Percentiles rank a stretch among this genome's conserved stretches.
Conservation (phyloP, 64 coral and sea anemone genomes). For the Acropora yongei region DNA sequence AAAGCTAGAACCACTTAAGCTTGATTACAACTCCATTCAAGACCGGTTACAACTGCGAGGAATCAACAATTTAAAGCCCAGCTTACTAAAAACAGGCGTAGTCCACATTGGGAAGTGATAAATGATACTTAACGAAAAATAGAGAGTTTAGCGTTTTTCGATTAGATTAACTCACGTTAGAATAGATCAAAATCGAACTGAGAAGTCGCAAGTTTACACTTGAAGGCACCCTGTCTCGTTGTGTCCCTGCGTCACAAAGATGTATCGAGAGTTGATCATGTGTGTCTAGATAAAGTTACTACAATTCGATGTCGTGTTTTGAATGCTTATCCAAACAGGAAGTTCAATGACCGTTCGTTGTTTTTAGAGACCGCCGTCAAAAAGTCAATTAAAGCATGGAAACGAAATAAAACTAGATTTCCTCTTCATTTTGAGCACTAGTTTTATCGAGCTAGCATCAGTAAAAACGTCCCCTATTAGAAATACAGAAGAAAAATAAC, state of each 20-base stretch:
- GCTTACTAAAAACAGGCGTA: background rate
- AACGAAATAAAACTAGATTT: background rate
- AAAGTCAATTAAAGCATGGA: constrained; percentile 14
- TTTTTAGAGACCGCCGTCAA: background rate
- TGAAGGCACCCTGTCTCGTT: background rate
- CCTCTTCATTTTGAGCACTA: background rate
- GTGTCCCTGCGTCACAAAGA: background rate
- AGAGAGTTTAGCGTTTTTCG: background rate
- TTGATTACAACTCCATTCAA: background rate
- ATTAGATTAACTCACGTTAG: background rate
- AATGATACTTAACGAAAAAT: background rate
- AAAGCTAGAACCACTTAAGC: background rate
- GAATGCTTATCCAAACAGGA: constrained; percentile 44
- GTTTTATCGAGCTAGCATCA: too few relatives aligned
- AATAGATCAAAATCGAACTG: background rate
- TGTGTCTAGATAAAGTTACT: background rate
- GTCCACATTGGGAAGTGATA: background rate
- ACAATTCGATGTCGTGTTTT: background rate
- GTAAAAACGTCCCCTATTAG: too few relatives aligned
- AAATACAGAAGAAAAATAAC: too few relatives aligned
- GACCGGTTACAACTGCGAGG: background rate
- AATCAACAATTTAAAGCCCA: background rate
- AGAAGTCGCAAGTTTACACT: background rate
- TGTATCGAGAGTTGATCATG: background rate
- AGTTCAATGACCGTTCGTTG: background rate